A percentile compares a stretch with the other conserved stretches of the same genome.
These are phyloP conservation scores for Cephus sareptanus DNA, from an alignment of 2,888 invertebrate genomes.

Conservation along the genomic window DNA sequence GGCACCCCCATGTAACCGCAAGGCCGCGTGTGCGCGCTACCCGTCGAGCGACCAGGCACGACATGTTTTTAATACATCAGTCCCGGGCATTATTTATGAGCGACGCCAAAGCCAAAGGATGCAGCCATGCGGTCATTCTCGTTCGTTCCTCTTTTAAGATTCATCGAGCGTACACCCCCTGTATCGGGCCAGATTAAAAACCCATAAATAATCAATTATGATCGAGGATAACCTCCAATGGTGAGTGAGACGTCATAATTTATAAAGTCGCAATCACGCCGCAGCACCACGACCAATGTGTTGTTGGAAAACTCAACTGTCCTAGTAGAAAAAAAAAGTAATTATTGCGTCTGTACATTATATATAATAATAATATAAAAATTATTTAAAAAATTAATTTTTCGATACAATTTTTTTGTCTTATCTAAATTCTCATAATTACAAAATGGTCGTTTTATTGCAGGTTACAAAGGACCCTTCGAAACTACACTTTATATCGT, in stretches of 20 bases:
- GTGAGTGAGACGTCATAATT: conserved; percentile 3
- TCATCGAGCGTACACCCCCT: not conserved
- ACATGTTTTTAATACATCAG: conserved; percentile 6
- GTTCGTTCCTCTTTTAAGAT: conserved; percentile 21
- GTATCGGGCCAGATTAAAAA: conserved; percentile 16
- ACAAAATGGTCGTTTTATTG: too few relatives aligned
- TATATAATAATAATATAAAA: too few relatives aligned
- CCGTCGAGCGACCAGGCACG: too few relatives aligned
- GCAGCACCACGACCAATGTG: too few relatives aligned
- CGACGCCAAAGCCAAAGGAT: conserved; percentile 23
- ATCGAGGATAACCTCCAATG: conserved; percentile 13
- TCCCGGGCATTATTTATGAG: conserved; percentile 9
- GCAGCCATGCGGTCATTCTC: conserved; percentile 22
- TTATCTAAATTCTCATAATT: too few relatives aligned
- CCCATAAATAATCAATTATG: conserved; percentile 34
- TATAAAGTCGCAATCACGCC: not conserved
- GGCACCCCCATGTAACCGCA: not conserved
- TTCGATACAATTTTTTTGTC: too few relatives aligned
- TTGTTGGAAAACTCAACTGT: too few relatives aligned
- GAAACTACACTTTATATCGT: too few relatives aligned
- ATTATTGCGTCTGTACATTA: too few relatives aligned
- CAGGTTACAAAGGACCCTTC: too few relatives aligned
- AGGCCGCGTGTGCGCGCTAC: not conserved
- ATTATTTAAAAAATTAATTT: too few relatives aligned
- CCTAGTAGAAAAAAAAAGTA: too few relatives aligned